A percentile compares a stretch with the other conserved stretches of the same genome.
Evolutionary conservation across 2,113 vertebrate genomes (phyloP).

Genomic region (Ariopsis seemanni): DNA sequence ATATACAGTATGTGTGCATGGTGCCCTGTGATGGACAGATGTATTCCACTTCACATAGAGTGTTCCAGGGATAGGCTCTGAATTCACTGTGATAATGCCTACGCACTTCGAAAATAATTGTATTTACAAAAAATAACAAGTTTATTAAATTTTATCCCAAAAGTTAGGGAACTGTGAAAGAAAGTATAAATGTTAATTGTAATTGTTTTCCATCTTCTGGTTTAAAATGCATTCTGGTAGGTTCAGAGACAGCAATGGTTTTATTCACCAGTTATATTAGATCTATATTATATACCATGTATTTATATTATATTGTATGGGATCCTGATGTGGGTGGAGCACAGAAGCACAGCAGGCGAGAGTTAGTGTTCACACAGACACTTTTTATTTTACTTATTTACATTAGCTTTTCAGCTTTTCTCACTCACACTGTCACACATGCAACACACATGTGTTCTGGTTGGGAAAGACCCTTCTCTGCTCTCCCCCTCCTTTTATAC

Average conservation of each 20-base stretch:
- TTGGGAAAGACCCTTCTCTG: too few species aligned
- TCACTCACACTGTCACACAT: too few species aligned
- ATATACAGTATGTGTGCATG: not conserved
- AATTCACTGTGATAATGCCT: not conserved
- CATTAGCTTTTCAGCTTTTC: too few species aligned
- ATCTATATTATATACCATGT: not conserved
- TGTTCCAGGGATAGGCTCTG: not conserved
- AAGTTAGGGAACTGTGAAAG: not conserved
- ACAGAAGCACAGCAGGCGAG: too few species aligned
- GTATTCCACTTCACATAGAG: not conserved
- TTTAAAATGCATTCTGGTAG: not conserved
- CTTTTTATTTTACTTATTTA: too few species aligned
- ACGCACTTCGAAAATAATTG: not conserved
- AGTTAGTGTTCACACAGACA: too few species aligned
- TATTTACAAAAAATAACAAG: not conserved
- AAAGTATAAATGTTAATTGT: not conserved
- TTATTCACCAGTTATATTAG: not conserved
- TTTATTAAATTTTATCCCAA: not conserved
- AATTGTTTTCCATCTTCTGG: not conserved
- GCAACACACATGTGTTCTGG: too few species aligned
- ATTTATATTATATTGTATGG: not conserved
- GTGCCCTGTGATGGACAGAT: not conserved
- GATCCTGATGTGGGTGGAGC: too few species aligned
- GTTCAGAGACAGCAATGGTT: not conserved
- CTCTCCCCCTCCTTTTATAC: too few species aligned